Base-by-base conservation (phyloP, 2,113 vertebrate genomes). In the Motacilla tschutschensis region DNA sequence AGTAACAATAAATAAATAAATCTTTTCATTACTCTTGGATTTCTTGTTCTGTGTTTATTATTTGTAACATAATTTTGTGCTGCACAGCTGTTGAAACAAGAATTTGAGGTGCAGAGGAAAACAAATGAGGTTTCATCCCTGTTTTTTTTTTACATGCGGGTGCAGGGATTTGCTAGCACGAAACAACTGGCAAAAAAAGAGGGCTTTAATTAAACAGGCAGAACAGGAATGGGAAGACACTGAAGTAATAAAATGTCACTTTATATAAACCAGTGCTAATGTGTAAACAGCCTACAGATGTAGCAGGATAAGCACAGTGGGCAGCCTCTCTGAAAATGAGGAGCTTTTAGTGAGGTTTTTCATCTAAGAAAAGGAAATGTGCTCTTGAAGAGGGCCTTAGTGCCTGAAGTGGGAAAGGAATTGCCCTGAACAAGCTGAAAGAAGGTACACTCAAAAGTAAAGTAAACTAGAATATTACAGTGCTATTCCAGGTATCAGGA, bases 201-300 rank as follows among this genome's bases (percentile, higher is more conserved):
- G 12, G 26, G 11, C 35, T 88, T 88, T 85, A 87, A 64, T 83
- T 92, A 83, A 89, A 80, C 41, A 60, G 50, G 22, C 79, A 72
- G 57, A 77, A 50, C 36, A 59, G 72, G 64, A 84, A 85, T 79
- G 44, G 48, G 41, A 57, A 74, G 72, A 65, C 69, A 72, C 5
- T 48, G 35, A 71, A 87, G 46, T 77, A 83, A 85, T 87, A 76
- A 89, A 85, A 66, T 60, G 29, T 40, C 60, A 55, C 28, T 91
- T 89, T 55, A 51, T 73, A 71, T 78, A 74, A 87, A 71, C n/a
- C 29, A 15, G 48, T 80, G 73, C 29, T 63, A 54, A 51, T 40
- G 58, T 75, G 62, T 50, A 43, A 78, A 54, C 46, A 78, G 70
- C 54, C 35, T 87, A 12, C 38, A 80, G 44, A 63, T 89, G n/a